phyloP scores from a whole-genome alignment of 2,113 vertebrate species.

The Alexandromys fortis region DNA sequence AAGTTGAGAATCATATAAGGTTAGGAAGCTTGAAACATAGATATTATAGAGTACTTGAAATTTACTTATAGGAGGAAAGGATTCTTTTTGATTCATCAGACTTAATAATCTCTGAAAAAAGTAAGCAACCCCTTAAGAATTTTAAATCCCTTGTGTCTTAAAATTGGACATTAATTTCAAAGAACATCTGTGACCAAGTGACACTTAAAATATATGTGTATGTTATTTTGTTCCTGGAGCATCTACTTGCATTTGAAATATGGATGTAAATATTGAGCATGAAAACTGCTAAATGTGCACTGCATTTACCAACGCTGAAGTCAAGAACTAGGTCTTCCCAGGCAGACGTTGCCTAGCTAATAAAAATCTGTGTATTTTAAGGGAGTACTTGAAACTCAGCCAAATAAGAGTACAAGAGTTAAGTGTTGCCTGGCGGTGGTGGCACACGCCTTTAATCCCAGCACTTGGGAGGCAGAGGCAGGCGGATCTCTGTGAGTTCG shows the following conservation, averaged over 20 bases:
- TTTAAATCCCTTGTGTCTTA: neutral
- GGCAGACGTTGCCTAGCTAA: neutral
- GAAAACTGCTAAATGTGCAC: neutral
- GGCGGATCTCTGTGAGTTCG: too few relatives aligned
- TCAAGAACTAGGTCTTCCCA: neutral
- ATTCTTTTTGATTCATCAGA: neutral
- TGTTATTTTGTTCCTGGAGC: neutral
- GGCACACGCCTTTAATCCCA: too few relatives aligned
- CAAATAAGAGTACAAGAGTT: neutral
- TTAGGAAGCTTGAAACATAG: neutral
- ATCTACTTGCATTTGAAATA: conserved; percentile 31
- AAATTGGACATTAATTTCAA: conserved; percentile 19
- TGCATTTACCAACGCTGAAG: neutral
- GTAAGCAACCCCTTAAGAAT: neutral
- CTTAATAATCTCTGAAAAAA: neutral
- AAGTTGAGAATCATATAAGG: neutral
- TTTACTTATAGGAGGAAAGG: conserved; percentile 1
- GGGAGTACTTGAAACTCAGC: neutral
- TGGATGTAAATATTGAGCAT: neutral
- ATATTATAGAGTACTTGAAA: neutral
- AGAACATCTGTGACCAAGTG: neutral
- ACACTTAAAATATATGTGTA: neutral
- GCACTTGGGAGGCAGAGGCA: too few relatives aligned
- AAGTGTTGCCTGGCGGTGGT: too few relatives aligned
- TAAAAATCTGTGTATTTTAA: neutral